Base-by-base conservation (phyloP, 2,888 invertebrate species). In the Aphodius sticticus region DNA sequence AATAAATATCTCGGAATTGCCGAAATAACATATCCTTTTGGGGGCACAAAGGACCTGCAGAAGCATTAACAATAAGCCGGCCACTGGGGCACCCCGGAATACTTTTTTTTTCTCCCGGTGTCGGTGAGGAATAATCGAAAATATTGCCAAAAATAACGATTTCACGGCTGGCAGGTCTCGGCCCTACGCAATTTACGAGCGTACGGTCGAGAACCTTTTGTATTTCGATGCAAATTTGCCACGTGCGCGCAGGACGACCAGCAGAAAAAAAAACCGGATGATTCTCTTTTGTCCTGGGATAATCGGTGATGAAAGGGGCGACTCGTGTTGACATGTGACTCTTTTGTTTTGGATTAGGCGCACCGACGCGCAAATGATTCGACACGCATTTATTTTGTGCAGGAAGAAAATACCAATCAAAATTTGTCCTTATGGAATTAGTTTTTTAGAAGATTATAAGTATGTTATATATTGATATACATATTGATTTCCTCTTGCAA, bases 131-230 rank as follows among this genome's bases (percentile, higher is more conserved):
- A 53, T 53, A 53, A 53, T 53, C 53, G 53, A 53, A 53, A 53
- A 53, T 53, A 53, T 53, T 53, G 53, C 53, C 53, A 53, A 53
- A 53, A 53, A 53, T 53, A 53, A 53, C 53, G 53, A 53, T 53
- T 53, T 53, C 53, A 53, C 53, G 53, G 53, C 53, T 53, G 53
- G 53, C 53, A 53, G 53, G 53, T 12, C 53, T 53, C 53, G 7
- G 53, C 53, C 53, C 53, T 53, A 53, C 53, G 53, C 53, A 53
- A 53, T 53, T 53, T 53, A 53, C 53, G 53, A 12, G 9, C 53
- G 53, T 53, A 53, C 53, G 53, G 53, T 53, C 53, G 53, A 53
- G 53, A 53, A 53, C 53, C 53, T 53, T 53, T 53, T 53, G 53
- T 53, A 53, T 53, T 53, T 53, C 9, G 53, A 53, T 53, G 53